Conservation (phyloP, 2,888 invertebrate species). For the Drosophila paranaensis region DNA sequence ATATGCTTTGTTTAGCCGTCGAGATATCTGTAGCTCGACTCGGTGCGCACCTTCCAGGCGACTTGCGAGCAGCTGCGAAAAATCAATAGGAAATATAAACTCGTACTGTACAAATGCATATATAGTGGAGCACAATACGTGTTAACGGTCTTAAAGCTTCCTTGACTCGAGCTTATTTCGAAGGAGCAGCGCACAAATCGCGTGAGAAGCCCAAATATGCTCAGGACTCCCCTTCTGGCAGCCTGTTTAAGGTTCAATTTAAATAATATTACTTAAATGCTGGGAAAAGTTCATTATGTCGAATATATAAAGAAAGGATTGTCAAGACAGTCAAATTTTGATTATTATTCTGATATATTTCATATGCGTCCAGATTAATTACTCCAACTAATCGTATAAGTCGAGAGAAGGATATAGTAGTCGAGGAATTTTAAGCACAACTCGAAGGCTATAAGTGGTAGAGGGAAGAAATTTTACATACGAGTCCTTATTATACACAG, state of each 20-base stretch:
- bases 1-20: not conserved
- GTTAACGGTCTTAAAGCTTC: slow-evolving; percentile 7
- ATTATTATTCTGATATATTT: not conserved
- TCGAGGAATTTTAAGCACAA: not conserved
- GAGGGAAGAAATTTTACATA: too few species aligned
- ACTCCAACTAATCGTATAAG: not conserved
- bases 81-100: slow-evolving; percentile 42
- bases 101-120: not conserved
- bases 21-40: not conserved
- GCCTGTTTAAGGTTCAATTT: not conserved
- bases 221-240: slow-evolving; percentile 14
- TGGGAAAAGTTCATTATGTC: too few species aligned
- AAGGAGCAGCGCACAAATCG: slow-evolving; percentile 43
- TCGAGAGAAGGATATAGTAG: not conserved
- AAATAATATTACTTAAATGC: not conserved
- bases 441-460: not conserved
- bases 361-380: not conserved
- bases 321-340: too few species aligned
- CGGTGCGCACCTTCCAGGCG: not conserved
- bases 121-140: not conserved
- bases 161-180: slow-evolving; percentile 16
- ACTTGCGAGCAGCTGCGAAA: slow-evolving; percentile 27
- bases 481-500: too few species aligned
- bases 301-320: not conserved
- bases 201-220: slow-evolving; percentile 50